Evolutionary conservation across 2,113 vertebrate species (phyloP).

Genomic region (Phrynocephalus versicolor): DNA sequence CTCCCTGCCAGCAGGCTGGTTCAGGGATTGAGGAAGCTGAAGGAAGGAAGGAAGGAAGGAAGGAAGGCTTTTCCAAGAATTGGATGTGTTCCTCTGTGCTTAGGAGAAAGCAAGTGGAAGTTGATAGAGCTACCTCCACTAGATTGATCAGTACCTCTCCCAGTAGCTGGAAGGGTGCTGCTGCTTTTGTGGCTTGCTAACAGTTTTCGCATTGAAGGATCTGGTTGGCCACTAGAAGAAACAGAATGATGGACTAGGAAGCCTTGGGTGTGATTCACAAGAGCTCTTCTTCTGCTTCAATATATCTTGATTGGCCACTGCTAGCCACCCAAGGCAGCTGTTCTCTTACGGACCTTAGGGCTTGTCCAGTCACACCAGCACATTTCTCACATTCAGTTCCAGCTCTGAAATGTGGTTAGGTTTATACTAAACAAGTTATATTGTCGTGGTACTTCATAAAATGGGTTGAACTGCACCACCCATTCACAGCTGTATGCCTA

Average conservation of each 20-base stretch:
- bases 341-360: not conserved
- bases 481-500: not conserved
- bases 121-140: too few relatives aligned
- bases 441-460: not conserved
- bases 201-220: not conserved
- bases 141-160: not conserved
- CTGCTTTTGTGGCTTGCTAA: not conserved
- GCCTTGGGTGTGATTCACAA: not conserved
- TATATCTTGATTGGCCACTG: not conserved
- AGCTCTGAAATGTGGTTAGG: not conserved
- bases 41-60: too few relatives aligned
- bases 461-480: not conserved
- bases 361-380: not conserved
- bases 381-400: not conserved
- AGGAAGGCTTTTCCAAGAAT: too few relatives aligned
- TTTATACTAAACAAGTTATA: not conserved
- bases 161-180: not conserved
- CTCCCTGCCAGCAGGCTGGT: too few relatives aligned
- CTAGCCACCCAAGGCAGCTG: not conserved
- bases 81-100: not conserved
- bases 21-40: too few relatives aligned
- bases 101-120: not conserved
- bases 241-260: not conserved
- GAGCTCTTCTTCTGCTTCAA: not conserved
- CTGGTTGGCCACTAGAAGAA: not conserved